Base-by-base conservation (phyloP, 1,140 invertebrate genomes). In the Trichoplusia ni region DNA sequence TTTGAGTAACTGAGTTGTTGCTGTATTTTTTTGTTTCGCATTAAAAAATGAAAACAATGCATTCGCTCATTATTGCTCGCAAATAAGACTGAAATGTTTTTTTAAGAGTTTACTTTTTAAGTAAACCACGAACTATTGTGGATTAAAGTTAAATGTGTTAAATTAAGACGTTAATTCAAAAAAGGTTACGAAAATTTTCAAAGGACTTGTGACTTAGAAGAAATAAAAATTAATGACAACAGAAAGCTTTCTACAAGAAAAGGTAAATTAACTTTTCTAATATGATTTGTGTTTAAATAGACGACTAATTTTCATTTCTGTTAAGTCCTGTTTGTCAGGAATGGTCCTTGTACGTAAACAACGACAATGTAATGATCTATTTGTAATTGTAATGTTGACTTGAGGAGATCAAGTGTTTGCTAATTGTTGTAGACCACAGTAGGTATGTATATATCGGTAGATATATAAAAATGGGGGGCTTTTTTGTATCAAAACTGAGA, bases 61-160 rank as follows among this genome's bases (percentile, higher is more conserved):
- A 69, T 37, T 54, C 49, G 46, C 37, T 67, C 25, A 59, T 62
- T 46, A 27, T 53, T 62, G 49, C 62, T 69, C 54, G 54, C 56
- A 44, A 63, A 69, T 69, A 73, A 73, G 70, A 73, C 70, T 73
- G 70, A 67, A 60, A 71, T 59, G 59, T 62, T 53, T 51, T 49
- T 40, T 47, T n/a, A n/a, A 61, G 19, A 63, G 14, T 53, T 53
- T 14, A 51, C 16, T 53, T 40, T 61, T 51, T 29, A 31, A 19
- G 19, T 40, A 23, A 14, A 56, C 33, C 8, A 23, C 19, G 23
- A 56, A 33, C 9, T 46, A 59, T 49, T 35, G 59, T 60, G 47
- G 25, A 60, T 29, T 35, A 53, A 53, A 33, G 18, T 59, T 16
- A 33, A 60, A 47, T 27, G 29, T 7, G 13, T 35, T 33, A 53